phyloP scores from a whole-genome alignment of 2,888 invertebrate species.

The Caenorhabditis sulstoni region DNA sequence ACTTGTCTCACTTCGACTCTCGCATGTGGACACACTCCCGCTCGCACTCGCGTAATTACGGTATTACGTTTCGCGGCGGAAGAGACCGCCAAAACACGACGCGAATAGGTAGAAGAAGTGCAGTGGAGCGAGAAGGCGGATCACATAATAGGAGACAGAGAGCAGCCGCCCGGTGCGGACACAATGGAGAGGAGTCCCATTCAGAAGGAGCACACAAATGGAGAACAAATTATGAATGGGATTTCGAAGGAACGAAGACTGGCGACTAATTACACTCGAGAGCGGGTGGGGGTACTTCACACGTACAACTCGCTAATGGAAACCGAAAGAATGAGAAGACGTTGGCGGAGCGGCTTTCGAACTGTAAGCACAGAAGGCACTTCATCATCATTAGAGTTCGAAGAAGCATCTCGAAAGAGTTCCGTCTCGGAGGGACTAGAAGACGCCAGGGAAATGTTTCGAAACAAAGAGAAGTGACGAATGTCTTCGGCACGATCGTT shows the following conservation, averaged over 20 bases:
- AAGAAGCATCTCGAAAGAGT: neutral
- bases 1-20: slow-evolving; percentile 21
- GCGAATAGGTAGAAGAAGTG: slow-evolving; percentile 27
- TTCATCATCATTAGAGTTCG: neutral
- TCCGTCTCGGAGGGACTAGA: too few species aligned
- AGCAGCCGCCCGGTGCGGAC: slow-evolving; percentile 8
- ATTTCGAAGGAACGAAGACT: slow-evolving; percentile 12
- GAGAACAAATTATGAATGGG: slow-evolving; percentile 18
- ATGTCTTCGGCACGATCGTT: too few species aligned
- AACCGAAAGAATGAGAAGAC: neutral
- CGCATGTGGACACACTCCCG: slow-evolving; percentile 3
- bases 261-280: slow-evolving; percentile 40
- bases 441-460: too few species aligned
- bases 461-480: too few species aligned
- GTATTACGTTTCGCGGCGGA: slow-evolving; percentile 47
- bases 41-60: slow-evolving; percentile 36
- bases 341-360: slow-evolving; percentile 1
- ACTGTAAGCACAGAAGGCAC: slow-evolving; percentile 6
- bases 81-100: slow-evolving; percentile 8
- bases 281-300: slow-evolving; percentile 36
- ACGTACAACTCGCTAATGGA: slow-evolving; percentile 30
- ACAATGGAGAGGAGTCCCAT: slow-evolving; percentile 5
- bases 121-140: slow-evolving; percentile 43
- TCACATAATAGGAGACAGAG: slow-evolving; percentile 22
- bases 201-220: slow-evolving; percentile 15